Percentiles rank a stretch among this genome's conserved stretches.
Evolutionary conservation across 2,888 invertebrate species (phyloP).

Genomic region (Sphecodes monilicornis): DNA sequence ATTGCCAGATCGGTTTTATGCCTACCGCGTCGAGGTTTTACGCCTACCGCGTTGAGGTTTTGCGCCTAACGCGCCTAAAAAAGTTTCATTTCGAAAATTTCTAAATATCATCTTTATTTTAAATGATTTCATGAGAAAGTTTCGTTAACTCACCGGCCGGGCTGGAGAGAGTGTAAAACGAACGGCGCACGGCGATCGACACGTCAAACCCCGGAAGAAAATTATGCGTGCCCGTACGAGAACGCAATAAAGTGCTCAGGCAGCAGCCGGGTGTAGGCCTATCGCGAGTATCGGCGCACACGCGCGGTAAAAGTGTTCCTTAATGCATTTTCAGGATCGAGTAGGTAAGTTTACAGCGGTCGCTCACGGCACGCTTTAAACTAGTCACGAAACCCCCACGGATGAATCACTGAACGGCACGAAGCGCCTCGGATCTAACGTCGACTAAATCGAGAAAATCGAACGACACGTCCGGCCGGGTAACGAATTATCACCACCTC

Average conservation of each 20-base stretch:
- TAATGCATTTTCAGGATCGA: constrained; percentile 69
- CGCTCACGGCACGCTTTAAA: constrained; percentile 71
- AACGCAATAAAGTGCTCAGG: constrained; percentile 67
- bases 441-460: constrained; percentile 40
- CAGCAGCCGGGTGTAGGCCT: constrained; percentile 17
- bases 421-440: constrained; percentile 61
- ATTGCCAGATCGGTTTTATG: too few species aligned
- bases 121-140: too few species aligned
- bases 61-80: too few species aligned
- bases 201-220: constrained; percentile 44
- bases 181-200: neutral
- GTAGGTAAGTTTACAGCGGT: constrained; percentile 72
- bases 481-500: constrained; percentile 59
- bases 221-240: constrained; percentile 59
- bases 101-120: too few species aligned
- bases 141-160: constrained; percentile 33
- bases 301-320: constrained; percentile 61
- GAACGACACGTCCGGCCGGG: constrained; percentile 44
- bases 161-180: neutral
- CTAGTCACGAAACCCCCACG: constrained; percentile 74
- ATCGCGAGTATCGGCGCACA: constrained; percentile 41
- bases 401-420: constrained; percentile 76
- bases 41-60: too few species aligned
- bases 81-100: too few species aligned
- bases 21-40: too few species aligned